phyloP scores from a whole-genome alignment of 2,113 vertebrate genomes.

The Daboia siamensis region DNA sequence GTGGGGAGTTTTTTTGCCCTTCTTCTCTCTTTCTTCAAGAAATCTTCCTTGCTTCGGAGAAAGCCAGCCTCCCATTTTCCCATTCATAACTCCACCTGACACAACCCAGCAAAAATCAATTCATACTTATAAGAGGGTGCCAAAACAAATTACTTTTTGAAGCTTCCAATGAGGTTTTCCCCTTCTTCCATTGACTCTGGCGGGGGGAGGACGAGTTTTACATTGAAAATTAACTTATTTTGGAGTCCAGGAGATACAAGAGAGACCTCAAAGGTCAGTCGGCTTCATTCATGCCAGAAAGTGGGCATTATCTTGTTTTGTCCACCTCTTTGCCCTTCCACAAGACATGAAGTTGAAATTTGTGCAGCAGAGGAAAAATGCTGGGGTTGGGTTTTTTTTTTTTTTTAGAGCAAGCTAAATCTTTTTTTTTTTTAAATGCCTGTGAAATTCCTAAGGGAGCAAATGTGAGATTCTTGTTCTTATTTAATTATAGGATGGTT shows the following conservation, averaged over 20 bases:
- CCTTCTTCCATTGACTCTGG: conserved; percentile 29
- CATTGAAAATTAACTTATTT: conserved; percentile 46
- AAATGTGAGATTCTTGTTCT: neutral
- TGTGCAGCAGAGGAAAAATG: neutral
- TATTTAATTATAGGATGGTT: neutral
- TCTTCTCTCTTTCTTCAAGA: neutral
- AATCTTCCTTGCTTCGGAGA: conserved; percentile 27
- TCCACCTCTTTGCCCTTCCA: neutral
- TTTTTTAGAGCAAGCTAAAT: neutral
- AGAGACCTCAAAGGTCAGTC: neutral
- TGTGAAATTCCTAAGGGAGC: neutral
- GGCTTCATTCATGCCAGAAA: neutral
- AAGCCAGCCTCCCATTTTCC: conserved; percentile 24
- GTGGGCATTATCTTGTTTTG: neutral
- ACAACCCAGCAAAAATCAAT: conserved; percentile 65
- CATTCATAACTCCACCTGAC: conserved; percentile 62
- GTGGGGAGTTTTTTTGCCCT: too few relatives aligned
- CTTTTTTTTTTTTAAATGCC: neutral
- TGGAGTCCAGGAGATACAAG: neutral
- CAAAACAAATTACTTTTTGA: conserved; percentile 64
- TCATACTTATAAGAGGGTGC: conserved; percentile 62
- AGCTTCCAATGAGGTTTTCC: conserved; percentile 34
- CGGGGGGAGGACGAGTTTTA: conserved; percentile 5
- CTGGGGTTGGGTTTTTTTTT: neutral
- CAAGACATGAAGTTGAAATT: neutral